Evolutionary conservation across 2,797 vertebrate species (phyloP), one percentile per base, ranked within the genome.

Genomic region (Hyperoplus lanceolatus): DNA sequence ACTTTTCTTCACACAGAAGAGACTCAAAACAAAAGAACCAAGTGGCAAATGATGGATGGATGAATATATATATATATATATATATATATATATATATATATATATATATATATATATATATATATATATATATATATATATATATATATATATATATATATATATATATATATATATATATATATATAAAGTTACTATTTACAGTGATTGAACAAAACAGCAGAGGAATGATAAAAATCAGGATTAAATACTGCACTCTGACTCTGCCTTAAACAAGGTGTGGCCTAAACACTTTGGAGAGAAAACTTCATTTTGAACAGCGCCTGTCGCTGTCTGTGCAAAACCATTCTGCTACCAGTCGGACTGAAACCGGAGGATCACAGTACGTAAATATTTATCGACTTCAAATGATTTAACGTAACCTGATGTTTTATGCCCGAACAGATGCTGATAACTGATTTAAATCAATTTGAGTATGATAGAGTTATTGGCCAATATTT

Each of bases 331-430:
- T n/a, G 46, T 70, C 62, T 90, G 85, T 87, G 84, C 90, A 86
- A 89, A 89, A 86, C 71, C 4, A 45, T 80, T 69, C 77, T 84
- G 84, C 83, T 70, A 83, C 82, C 45, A 58, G 71, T 29, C 29
- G 29, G 29, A 29, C 73, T 39, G 9, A 51, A 64, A 67, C 49
- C 60, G 50, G 41, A 69, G 46, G 7, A 46, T 85, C 56, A 68
- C 55, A 16, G 46, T 2, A 18, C 54, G 63, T 39, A 6, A 45
- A 57, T 14, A 3, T 29, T 53, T 41, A 43, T 38, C 9, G n/a
- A 51, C 29, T 46, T 53, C 2, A 61, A 16, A 66, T 48, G 1
- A 57, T 41, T 55, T 74, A 8, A 73, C 5, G 29, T 18, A 70
- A 14, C 55, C 36, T 57, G 64, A 14, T 54, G 72, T 57, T 5